Evolutionary conservation across 2,888 invertebrate species (phyloP), one percentile per base, ranked within the genome.

Genomic region (Aphodius sticticus): DNA sequence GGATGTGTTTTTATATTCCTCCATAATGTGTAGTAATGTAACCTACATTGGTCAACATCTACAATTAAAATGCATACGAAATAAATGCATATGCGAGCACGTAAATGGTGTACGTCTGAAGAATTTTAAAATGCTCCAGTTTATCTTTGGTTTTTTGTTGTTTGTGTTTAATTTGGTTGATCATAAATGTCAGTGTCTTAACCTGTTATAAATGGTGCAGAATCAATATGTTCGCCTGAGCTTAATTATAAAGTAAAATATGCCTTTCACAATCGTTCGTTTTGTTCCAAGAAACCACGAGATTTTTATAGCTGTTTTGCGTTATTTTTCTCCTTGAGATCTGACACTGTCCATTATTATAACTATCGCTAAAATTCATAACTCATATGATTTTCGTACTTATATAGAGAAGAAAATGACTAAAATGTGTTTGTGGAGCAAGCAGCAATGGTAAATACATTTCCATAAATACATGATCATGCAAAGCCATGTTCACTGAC

Each of bases 11-110:
- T 53, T 53, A 12, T 53, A 53, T 53, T 53, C 53, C 53, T 53
- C 53, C 53, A 53, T 2, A 70, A 70, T 14, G 71, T 70, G 71
- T 26, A 53, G 9, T 53, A 53, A 70, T 16, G 16, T 70, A 70
- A 70, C 71, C 71, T 26, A 70, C 16, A 12, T 70, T 70, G 16
- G 26, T 70, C 26, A 16, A 14, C 16, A 70, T 70, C 9, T 70
- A n/a, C 70, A 70, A 70, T 26, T 70, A 26, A 16, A 70, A 70
- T 70, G 26, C 70, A 70, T 69, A 53, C 53, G 53, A 53, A 53
- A 70, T 70, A 53, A 53, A 70, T 70, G 70, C 16, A 70, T 3
- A 16, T 9, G 70, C 5, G 53, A 2, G 53, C 53, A 53, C 53
- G 53, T 53, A 53, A 53, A 53, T 53, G 53, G 1, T 53, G 53